Evolutionary conservation across 1,140 invertebrate species (phyloP), one percentile per base, ranked within the genome.

Genomic region (Meloidogyne chitwoodi): DNA sequence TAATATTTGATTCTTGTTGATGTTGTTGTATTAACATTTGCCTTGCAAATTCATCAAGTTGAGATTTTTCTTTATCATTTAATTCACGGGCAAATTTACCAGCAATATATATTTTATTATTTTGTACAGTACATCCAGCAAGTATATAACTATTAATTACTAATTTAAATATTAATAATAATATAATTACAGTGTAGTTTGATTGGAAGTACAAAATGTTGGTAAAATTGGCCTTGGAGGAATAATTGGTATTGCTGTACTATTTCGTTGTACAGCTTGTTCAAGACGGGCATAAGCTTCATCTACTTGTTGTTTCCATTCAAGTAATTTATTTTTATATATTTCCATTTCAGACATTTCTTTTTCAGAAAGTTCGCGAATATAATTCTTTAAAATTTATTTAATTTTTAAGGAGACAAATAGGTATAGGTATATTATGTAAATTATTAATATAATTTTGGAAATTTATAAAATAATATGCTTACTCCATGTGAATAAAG

Each of bases 281-380:
- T 77, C 74, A 44, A 77, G 29, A 34, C 67, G 77, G 1, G 76
- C 76, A 34, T 77, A 77, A 16, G 74, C 76, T 14, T 65, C 76
- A 61, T 77, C 76, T n/a, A 77, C 76, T 48, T 75, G 77, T 68
- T 76, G 48, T 63, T 77, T 77, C 41, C 64, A 77, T 24, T 77
- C 76, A 22, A 77, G 11, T 61, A 77, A 67, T 66, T 66, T 65
- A 16, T 48, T 72, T 48, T 72, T 77, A 56, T 77, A 77, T 67
- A 62, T 78, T 38, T 77, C 76, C 63, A 77, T 19, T 48, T 77
- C 76, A 16, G 34, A n/a, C 29, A 77, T 26, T 48, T 77, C 76
- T 61, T 77, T 68, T 63, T 56, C 64, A 31, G 19, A 78, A 27
- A 77, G 34, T 22, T 77, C 76, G 12, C 76, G 61, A 56, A 77